Evolutionary conservation across 2,797 vertebrate genomes (phyloP).

Genomic region (Lycodopsis pacificus): DNA sequence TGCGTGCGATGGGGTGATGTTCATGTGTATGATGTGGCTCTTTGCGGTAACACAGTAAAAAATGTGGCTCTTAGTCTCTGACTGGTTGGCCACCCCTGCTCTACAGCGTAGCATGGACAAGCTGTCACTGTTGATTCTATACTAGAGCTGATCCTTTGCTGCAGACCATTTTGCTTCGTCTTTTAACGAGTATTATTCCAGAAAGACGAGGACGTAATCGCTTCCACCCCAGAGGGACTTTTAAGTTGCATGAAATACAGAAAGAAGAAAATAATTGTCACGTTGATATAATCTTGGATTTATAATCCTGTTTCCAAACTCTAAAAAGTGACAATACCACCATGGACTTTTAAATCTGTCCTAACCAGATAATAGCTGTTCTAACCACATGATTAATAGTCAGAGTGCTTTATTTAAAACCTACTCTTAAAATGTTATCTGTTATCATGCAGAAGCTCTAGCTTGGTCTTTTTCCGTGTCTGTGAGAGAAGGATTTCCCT

Average conservation of each 20-base stretch:
- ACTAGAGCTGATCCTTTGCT: neutral
- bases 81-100: too few relatives aligned
- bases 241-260: neutral
- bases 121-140: neutral
- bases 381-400: neutral
- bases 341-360: neutral
- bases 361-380: neutral
- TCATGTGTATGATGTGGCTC: too few relatives aligned
- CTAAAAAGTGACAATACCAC: neutral
- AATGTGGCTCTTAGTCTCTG: too few relatives aligned
- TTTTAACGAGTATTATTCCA: neutral
- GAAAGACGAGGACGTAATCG: neutral
- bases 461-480: neutral
- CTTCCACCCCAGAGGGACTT: neutral
- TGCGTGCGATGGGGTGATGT: too few relatives aligned
- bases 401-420: neutral
- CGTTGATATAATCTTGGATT: neutral
- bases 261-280: neutral
- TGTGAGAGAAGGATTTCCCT: neutral
- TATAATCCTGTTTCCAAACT: neutral
- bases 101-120: neutral
- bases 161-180: neutral
- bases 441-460: constrained; percentile 1
- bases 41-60: too few relatives aligned
- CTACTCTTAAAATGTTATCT: neutral